A percentile compares a stretch with the other conserved stretches of the same genome.
Evolutionary conservation across 2,888 invertebrate species (phyloP).

Genomic region (Lithophane ornitopus): DNA sequence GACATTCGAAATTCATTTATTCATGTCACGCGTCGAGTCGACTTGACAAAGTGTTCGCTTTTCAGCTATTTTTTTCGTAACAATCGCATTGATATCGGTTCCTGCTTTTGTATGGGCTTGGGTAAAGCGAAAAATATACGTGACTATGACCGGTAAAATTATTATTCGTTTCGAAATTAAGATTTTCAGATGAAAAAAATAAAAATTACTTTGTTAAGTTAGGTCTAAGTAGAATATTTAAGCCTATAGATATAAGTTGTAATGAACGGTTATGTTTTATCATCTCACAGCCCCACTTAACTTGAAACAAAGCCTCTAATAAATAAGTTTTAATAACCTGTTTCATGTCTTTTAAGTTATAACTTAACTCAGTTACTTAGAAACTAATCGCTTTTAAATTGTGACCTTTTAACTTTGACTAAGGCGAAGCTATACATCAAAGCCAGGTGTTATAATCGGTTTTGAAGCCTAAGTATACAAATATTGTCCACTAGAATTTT

Average conservation of each 20-base stretch:
- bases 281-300: conserved; percentile 16
- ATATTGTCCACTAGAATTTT: neutral
- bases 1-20: conserved; percentile 44
- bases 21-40: conserved; percentile 55
- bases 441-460: neutral
- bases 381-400: conserved; percentile 25
- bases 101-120: conserved; percentile 38
- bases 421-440: neutral
- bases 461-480: neutral
- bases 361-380: conserved; percentile 29
- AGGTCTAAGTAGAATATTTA: neutral
- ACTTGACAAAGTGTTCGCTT: conserved; percentile 55
- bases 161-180: neutral
- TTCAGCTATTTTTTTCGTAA: conserved; percentile 55
- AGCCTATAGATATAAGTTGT: conserved; percentile 27
- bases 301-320: conserved; percentile 37
- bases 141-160: neutral
- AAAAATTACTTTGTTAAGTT: neutral
- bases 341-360: conserved; percentile 32
- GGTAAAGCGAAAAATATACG: conserved; percentile 9
- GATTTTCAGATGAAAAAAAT: neutral
- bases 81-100: conserved; percentile 49
- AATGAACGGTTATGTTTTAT: conserved; percentile 38
- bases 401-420: conserved; percentile 22
- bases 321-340: conserved; percentile 57